Evolutionary conservation across 2,113 vertebrate genomes (phyloP).

Genomic region (Protomyctophum bolini): DNA sequence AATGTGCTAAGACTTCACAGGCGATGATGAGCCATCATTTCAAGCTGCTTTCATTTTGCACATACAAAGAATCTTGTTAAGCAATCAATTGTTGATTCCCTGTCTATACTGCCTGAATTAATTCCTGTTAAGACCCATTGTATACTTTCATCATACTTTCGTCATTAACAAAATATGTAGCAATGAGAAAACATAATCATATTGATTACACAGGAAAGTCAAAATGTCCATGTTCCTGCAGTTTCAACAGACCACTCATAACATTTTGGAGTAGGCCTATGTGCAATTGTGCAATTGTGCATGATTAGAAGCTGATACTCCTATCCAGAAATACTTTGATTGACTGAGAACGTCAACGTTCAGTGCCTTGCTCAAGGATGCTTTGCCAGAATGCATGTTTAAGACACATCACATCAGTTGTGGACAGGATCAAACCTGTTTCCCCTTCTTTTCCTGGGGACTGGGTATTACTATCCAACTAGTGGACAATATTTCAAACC

Average conservation of each 20-base stretch:
- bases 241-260: background rate
- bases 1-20: constrained; percentile 56
- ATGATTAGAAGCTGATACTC: too few relatives aligned
- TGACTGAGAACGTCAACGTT: too few relatives aligned
- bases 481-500: too few relatives aligned
- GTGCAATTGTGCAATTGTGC: too few relatives aligned
- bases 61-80: constrained; percentile 46
- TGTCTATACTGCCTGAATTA: constrained; percentile 22
- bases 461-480: too few relatives aligned
- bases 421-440: too few relatives aligned
- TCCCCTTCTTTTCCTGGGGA: too few relatives aligned
- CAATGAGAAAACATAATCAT: constrained; percentile 13
- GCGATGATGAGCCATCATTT: constrained; percentile 37
- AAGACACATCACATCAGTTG: too few relatives aligned
- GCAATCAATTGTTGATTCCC: constrained; percentile 41
- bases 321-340: too few relatives aligned
- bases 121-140: background rate
- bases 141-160: too few relatives aligned
- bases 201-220: constrained; percentile 5
- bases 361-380: too few relatives aligned
- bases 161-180: background rate
- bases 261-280: background rate
- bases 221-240: constrained; percentile 10
- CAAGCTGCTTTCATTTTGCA: constrained; percentile 44
- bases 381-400: too few relatives aligned